Percentiles rank a stretch among this genome's conserved stretches.
These are phyloP conservation scores for Temnothorax longispinosus DNA, from an alignment of 1,140 invertebrate species.

Conservation along the genomic window DNA sequence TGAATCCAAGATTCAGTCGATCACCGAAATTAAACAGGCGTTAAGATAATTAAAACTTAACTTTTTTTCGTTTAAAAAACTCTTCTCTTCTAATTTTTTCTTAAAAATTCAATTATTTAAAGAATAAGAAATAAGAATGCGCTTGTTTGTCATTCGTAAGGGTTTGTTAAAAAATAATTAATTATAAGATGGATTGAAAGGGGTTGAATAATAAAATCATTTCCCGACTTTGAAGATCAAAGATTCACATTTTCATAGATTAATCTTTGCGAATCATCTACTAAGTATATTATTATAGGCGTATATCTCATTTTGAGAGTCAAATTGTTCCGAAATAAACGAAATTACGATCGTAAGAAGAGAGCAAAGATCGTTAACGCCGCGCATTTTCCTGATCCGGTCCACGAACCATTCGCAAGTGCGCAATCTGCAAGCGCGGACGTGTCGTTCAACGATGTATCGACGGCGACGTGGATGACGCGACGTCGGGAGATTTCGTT, in stretches of 20 bases:
- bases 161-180: neutral
- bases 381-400: neutral
- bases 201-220: neutral
- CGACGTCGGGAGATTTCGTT: conserved; percentile 50
- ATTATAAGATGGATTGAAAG: neutral
- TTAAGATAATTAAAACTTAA: neutral
- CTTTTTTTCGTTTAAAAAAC: neutral
- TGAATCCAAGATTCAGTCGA: neutral
- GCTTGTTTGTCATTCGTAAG: neutral
- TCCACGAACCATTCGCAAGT: neutral
- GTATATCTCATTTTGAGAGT: neutral
- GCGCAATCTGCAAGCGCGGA: neutral
- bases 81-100: neutral
- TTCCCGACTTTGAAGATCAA: neutral
- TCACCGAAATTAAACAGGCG: neutral
- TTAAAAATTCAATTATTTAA: neutral
- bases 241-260: neutral
- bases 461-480: conserved; percentile 55
- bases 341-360: neutral
- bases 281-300: neutral
- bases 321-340: neutral
- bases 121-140: neutral
- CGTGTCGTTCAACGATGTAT: conserved; percentile 73
- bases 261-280: neutral
- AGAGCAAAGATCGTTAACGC: neutral